These are phyloP conservation scores for Elegia similella DNA, from an alignment of 2,888 invertebrate species.

Conservation along the genomic window DNA sequence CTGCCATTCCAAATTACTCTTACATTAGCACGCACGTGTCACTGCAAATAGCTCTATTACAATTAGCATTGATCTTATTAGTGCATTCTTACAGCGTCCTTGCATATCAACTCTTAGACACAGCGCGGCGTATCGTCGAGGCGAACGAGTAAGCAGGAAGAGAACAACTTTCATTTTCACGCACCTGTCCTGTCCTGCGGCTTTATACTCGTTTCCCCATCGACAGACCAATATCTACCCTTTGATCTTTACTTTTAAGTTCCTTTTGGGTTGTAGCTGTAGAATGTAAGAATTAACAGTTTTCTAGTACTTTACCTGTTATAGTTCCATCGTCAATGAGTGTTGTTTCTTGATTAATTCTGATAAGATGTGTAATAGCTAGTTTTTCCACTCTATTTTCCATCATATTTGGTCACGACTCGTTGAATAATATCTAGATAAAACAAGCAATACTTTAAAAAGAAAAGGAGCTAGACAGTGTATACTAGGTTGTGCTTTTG, in stretches of 20 bases:
- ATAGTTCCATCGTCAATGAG: constrained; percentile 1
- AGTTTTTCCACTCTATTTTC: background rate
- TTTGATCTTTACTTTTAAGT: constrained; percentile 9
- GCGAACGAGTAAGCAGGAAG: constrained; percentile 76
- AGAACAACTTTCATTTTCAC: constrained; percentile 80
- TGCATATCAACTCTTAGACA: constrained; percentile 40
- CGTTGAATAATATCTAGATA: too few relatives aligned
- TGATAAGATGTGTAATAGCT: background rate
- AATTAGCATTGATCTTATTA: constrained; percentile 26
- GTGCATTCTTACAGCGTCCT: constrained; percentile 33
- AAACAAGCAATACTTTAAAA: too few relatives aligned
- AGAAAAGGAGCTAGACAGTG: too few relatives aligned
- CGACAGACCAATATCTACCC: constrained; percentile 37
- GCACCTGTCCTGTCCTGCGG: constrained; percentile 74
- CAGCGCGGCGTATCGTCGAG: constrained; percentile 54
- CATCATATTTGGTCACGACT: background rate
- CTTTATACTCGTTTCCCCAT: constrained; percentile 48
- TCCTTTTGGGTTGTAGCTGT: constrained; percentile 7
- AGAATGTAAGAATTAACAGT: background rate
- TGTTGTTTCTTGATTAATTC: constrained; percentile 1
- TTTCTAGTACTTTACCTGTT: constrained; percentile 12
- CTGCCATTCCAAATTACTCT: constrained; percentile 1
- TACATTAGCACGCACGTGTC: background rate
- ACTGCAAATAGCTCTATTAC: constrained; percentile 14
- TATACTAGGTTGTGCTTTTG: too few relatives aligned